These are phyloP conservation scores for Linnaemya tessellans DNA, from an alignment of 2,888 invertebrate genomes.

Conservation along the genomic window DNA sequence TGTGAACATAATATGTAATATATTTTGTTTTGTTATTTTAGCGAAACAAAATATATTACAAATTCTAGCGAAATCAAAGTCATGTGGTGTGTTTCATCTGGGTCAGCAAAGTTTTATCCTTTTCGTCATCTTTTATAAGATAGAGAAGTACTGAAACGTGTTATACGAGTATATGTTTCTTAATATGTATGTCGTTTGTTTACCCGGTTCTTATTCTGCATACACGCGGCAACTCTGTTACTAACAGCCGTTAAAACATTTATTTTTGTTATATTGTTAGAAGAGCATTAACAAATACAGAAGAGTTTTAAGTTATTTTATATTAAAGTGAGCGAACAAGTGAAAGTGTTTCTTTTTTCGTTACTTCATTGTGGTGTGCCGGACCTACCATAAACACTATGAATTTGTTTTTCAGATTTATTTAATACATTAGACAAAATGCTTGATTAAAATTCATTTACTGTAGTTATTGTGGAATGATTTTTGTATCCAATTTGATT, in stretches of 20 bases:
- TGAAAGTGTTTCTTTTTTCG: constrained; percentile 77
- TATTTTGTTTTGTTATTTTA: no score
- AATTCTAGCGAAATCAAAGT: no score
- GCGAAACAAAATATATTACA: no score
- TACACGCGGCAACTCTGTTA: constrained; percentile 7
- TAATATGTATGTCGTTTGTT: no score
- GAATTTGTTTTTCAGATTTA: constrained; percentile 12
- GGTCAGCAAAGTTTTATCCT: no score
- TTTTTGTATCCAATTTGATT: neutral
- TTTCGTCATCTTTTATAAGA: no score
- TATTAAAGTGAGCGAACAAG: constrained; percentile 70
- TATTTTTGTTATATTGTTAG: constrained; percentile 19
- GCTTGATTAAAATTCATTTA: constrained; percentile 61
- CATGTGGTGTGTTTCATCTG: no score
- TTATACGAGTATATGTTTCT: no score
- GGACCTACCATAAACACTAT: constrained; percentile 69
- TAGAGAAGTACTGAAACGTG: no score
- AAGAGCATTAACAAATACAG: constrained; percentile 35
- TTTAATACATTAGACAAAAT: neutral
- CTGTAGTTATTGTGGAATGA: constrained; percentile 43
- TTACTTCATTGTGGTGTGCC: constrained; percentile 68
- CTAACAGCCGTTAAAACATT: neutral
- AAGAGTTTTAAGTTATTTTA: constrained; percentile 15
- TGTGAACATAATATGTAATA: no score
- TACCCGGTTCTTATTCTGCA: neutral